Base-by-base conservation (phyloP, 2,113 vertebrate species). In the Pseudorasbora parva region DNA sequence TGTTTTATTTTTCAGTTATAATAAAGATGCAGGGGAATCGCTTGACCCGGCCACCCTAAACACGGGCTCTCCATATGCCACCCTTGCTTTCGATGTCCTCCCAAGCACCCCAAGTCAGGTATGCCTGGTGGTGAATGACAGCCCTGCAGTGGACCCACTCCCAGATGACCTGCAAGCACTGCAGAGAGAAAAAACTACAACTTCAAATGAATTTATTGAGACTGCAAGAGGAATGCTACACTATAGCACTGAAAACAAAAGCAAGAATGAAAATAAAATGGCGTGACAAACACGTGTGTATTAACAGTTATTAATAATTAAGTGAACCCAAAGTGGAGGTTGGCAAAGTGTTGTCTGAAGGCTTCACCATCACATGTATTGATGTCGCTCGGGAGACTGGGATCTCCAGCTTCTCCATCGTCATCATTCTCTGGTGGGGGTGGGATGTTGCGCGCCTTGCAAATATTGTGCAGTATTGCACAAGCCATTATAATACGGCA, bases 381-480 rank as follows among this genome's bases (percentile, higher is more conserved):
- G 15, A 19, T 54, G 15, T 17, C 17, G 17, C 5, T 54, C 1
- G 57, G 57, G n/a, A n/a, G 23, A 11, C 23, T 25, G 23, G 59
- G 10, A 25, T 60, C 59, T 62, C 59, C 25, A 27, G 11, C 51
- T 21, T 54, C 17, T 54, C 17, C 4, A 14, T 62, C 59, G 17
- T 62, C 59, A 25, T 60, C 57, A 62, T 62, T 23, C 8, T 62
- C 59, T 27, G 23, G 59, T 62, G 23, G 23, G 23, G 23, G 23
- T 62, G 59, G 23, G 23, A 62, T 62, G 59, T 27, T 62, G 23
- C 23, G 11, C 10, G 11, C 27, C 25, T 62, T 62, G 11, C 59
- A 62, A 62, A 62, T 62, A 60, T 62, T 62, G 14, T 27, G 59
- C 23, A 62, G 23, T 62, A 62, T 62, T 62, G 59, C 23, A 62